Evolutionary conservation across 1,140 invertebrate species (phyloP), one percentile per base, ranked within the genome.

Genomic region (Hyles vespertilio): DNA sequence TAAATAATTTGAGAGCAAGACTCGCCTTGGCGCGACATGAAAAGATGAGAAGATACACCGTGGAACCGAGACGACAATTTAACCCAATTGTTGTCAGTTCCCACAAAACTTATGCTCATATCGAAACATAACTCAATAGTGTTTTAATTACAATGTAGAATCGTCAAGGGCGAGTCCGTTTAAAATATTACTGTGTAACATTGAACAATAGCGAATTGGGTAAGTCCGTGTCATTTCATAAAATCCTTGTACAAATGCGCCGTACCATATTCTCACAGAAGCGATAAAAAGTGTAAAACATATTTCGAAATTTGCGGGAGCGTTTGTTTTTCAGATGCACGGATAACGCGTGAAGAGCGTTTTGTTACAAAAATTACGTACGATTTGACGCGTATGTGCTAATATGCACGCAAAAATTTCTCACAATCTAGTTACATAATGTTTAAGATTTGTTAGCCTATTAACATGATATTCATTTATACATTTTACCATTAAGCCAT

Each of bases 171-270:
- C 73, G 63, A 52, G 58, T 58, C 61, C 60, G 59, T 66, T 62
- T 62, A 69, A 65, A 44, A 63, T 76, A 63, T 73, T 70, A 40
- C 72, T 48, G 61, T 65, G 56, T 64, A 59, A 61, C 58, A 45
- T 69, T 61, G 74, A 72, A 83, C 78, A 83, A 83, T 81, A 55
- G 76, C 45, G 46, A 51, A 60, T 81, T 77, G 70, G 40, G 70
- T 64, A 82, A 81, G 63, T 50, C 44, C 33, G 67, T 80, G 77
- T 77, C 72, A 75, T 82, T 80, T 83, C 77, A 79, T 74, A 74
- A 74, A 78, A 59, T 51, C 63, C 58, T 61, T 69, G 72, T 70
- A 80, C 75, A 79, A 65, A 59, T 54, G 56, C 45, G 59, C 40
- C 52, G 58, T 46, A 51, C 22, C 22, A 45, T 49, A 63, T 77